Evolutionary conservation across 1,140 invertebrate species (phyloP).

Genomic region (Halictus rubicundus): DNA sequence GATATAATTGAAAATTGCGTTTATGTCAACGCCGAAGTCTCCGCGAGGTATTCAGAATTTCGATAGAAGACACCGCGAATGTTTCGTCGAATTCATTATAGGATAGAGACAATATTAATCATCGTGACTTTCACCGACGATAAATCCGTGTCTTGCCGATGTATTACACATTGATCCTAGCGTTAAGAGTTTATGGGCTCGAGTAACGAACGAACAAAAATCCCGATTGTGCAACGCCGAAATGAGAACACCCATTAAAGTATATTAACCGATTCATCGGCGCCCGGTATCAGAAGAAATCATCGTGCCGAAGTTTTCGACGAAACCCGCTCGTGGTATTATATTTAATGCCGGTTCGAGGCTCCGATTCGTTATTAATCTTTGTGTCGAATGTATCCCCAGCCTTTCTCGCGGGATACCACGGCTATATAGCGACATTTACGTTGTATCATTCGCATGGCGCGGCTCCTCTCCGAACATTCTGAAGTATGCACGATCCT

Average conservation of each 20-base stretch:
- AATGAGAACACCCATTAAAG: neutral
- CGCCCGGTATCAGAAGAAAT: neutral
- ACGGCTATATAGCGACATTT: constrained; percentile 63
- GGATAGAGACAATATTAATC: neutral
- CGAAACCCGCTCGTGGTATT: constrained; percentile 15
- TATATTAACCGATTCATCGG: neutral
- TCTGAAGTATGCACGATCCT: constrained; percentile 30
- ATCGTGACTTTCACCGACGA: neutral
- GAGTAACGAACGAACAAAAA: neutral
- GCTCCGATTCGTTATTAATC: constrained; percentile 56
- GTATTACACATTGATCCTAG: neutral
- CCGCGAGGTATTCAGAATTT: neutral
- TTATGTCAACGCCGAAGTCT: neutral
- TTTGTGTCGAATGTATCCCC: constrained; percentile 37
- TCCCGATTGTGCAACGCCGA: neutral
- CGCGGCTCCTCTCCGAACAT: constrained; percentile 22
- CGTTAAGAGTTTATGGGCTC: neutral
- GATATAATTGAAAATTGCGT: too few relatives aligned
- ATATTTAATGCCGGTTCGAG: neutral
- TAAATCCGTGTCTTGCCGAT: neutral
- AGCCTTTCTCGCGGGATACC: constrained; percentile 59
- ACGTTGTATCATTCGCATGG: constrained; percentile 54
- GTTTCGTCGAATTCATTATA: neutral
- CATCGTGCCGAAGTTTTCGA: constrained; percentile 1
- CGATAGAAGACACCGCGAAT: neutral